Percentiles rank a stretch among this genome's conserved stretches.
These are phyloP conservation scores for Lysandra coridon DNA, from an alignment of 2,888 invertebrate genomes.

Conservation along the genomic window DNA sequence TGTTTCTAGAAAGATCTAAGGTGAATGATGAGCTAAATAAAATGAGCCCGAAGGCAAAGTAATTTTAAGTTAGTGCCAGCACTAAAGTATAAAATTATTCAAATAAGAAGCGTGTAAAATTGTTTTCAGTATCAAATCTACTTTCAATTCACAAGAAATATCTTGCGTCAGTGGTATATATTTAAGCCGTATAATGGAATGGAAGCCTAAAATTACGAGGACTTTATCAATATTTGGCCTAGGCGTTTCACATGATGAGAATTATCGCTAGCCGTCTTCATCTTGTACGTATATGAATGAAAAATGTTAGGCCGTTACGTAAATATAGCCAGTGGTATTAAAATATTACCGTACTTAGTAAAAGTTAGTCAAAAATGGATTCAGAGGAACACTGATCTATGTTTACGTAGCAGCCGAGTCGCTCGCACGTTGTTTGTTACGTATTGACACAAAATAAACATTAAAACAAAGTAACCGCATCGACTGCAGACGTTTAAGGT, in stretches of 20 bases:
- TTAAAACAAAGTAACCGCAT: neutral
- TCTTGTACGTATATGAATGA: neutral
- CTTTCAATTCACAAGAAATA: slow-evolving; percentile 9
- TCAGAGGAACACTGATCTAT: neutral
- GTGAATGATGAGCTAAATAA: neutral
- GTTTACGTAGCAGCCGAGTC: neutral
- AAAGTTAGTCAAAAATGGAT: neutral
- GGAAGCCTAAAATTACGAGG: slow-evolving; percentile 7
- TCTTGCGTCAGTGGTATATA: neutral
- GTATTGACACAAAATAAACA: neutral
- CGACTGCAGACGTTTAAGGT: neutral
- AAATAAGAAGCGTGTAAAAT: neutral
- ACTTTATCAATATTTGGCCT: neutral
- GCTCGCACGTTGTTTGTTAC: slow-evolving; percentile 1
- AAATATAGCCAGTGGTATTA: neutral
- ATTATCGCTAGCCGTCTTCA: neutral
- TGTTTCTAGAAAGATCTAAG: neutral
- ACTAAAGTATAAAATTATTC: neutral
- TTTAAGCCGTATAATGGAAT: neutral
- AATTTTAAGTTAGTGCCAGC: neutral
- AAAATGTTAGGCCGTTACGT: neutral
- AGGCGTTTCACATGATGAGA: neutral
- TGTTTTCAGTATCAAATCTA: slow-evolving; percentile 5
- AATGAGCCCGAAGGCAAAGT: neutral
- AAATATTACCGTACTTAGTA: neutral